Base-by-base conservation (phyloP, 53 echinoderm and acorn worm species). In the Actinopyga echinites region DNA sequence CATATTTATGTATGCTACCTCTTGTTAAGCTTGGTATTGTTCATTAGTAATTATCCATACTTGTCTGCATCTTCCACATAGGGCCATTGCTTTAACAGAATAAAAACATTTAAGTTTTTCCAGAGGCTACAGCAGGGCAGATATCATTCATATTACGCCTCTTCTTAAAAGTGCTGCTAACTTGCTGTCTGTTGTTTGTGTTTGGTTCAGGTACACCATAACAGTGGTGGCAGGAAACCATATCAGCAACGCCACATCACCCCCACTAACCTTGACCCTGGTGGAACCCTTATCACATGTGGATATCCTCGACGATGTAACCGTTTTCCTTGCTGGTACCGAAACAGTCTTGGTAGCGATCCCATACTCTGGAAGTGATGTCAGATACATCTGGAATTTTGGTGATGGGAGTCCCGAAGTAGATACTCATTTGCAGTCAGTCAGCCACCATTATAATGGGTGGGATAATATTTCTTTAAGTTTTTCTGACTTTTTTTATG, bases 231-330 rank as follows among this genome's bases (percentile, higher is more conserved):
- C 93, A 1, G 83, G 83, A 32, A 96, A 96, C 40, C 33, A 80
- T 58, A 75, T 93, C 56, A 90, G 93, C 81, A 91, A 91, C 60
- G 93, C 83, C 26, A 93, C 93, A 25, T 93, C 96, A 30, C 63
- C 80, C 23, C 96, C 96, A 7, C 64, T 93, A 7, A 74, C 85
- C 60, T 75, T 96, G 80, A 78, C 59, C 44, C 65, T 96, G 13
- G 93, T 93, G 73, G 79, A 90, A 0, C 69, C 77, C 26, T 83
- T 96, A 49, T 75, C 36, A 17, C 80, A 33, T 0, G 58, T 90
- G 40, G 71, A 73, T 21, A 93, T 95, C 78, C 85, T 34, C 24
- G 53, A 65, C 0, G 44, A 75, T 2, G 64, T 75, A 2, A 68
- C 66, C 19, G 81, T 85, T 1, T 71, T 85, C 65, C 86, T 95